A percentile compares a stretch with the other conserved stretches of the same genome.
These are phyloP conservation scores for Anguilla pacifica DNA, from an alignment of 2,797 vertebrate species.

Conservation along the genomic window DNA sequence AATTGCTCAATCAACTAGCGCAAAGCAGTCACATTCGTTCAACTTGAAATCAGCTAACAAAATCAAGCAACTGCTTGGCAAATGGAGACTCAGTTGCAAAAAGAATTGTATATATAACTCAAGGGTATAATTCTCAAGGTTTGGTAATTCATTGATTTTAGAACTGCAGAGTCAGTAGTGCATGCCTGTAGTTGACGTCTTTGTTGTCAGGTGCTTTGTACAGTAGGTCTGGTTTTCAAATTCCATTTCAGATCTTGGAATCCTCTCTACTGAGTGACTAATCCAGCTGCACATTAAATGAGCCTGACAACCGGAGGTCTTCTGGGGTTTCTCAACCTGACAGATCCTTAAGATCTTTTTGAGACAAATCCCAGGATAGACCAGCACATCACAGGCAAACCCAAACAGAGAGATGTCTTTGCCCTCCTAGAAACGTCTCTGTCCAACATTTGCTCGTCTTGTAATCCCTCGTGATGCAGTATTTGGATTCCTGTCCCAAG, in stretches of 20 bases:
- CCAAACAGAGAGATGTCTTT: neutral
- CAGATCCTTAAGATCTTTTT: conserved; percentile 9
- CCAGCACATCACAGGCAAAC: neutral
- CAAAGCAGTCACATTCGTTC: neutral
- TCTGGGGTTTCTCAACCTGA: neutral
- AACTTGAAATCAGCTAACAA: neutral
- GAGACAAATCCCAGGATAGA: conserved; percentile 36
- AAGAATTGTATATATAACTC: neutral
- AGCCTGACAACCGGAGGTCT: neutral
- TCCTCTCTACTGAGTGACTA: neutral
- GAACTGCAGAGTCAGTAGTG: neutral
- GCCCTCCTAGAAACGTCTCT: conserved; percentile 35
- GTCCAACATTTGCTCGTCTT: conserved; percentile 26
- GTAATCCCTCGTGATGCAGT: neutral
- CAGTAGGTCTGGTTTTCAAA: conserved; percentile 19
- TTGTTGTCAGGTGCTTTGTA: neutral
- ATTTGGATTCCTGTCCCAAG: conserved; percentile 37
- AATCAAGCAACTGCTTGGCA: neutral
- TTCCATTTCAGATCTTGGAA: conserved; percentile 5
- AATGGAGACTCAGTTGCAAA: neutral
- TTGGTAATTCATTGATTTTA: neutral
- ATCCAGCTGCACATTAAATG: neutral
- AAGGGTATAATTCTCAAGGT: neutral
- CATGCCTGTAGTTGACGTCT: neutral
- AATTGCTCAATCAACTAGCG: neutral